Conservation (phyloP, 2,797 vertebrate genomes). For the Lindbergichthys nudifrons region DNA sequence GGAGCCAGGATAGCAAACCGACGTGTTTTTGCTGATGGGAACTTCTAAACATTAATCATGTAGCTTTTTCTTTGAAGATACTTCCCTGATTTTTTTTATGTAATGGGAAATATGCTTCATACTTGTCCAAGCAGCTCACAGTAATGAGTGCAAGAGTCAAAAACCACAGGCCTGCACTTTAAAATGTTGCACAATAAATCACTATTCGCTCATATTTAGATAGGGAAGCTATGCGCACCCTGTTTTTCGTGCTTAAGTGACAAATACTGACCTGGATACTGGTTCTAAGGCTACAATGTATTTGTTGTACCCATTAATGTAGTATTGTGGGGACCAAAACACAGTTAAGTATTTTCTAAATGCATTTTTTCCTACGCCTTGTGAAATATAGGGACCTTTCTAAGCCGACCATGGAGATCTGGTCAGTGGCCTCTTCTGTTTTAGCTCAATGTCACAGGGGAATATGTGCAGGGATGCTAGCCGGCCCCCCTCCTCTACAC, state of each 20-base stretch:
- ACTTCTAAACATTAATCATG: not conserved
- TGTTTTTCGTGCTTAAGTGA: not conserved
- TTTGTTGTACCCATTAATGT: not conserved
- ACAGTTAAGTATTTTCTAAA: not conserved
- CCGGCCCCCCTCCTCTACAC: constrained; percentile 6
- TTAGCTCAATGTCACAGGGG: constrained; percentile 6
- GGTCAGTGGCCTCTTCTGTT: constrained; percentile 11
- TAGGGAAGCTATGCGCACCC: not conserved
- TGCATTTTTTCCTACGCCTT: not conserved
- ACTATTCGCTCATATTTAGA: not conserved
- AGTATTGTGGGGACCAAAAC: not conserved
- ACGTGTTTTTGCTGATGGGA: too few species aligned
- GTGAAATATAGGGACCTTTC: not conserved
- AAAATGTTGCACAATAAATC: not conserved
- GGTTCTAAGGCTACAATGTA: not conserved
- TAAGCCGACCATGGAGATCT: not conserved
- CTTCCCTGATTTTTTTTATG: not conserved
- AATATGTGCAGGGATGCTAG: not conserved
- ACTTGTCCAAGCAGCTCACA: constrained; percentile 13
- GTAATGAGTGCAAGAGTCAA: constrained; percentile 6
- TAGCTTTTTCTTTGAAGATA: not conserved
- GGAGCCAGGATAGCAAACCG: too few species aligned
- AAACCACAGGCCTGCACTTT: not conserved
- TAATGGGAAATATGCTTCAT: too few species aligned
- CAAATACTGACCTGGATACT: not conserved